These are phyloP conservation scores for Notothenia rossii DNA, from an alignment of 2,113 vertebrate species.

Conservation along the genomic window DNA sequence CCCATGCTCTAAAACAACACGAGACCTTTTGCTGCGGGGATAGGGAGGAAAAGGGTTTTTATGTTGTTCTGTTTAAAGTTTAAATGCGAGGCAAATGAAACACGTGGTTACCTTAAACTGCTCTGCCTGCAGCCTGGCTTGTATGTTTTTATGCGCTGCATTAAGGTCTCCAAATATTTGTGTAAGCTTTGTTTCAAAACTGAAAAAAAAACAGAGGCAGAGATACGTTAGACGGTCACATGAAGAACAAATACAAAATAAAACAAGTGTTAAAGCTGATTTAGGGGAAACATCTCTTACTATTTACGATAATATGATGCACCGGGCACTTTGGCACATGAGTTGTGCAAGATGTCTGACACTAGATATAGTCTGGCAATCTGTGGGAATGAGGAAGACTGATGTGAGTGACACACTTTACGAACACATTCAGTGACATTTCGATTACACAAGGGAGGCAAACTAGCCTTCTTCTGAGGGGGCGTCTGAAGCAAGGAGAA, in stretches of 20 bases:
- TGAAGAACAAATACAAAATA: neutral
- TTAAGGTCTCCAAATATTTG: slow-evolving; percentile 86
- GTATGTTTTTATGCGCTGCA: slow-evolving; percentile 83
- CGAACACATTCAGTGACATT: neutral
- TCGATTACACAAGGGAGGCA: neutral
- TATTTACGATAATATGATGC: slow-evolving; percentile 88
- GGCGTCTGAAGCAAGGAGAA: slow-evolving; percentile 83
- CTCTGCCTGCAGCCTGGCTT: slow-evolving; percentile 86
- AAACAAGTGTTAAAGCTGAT: neutral
- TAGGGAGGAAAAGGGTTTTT: neutral
- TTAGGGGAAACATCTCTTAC: slow-evolving; percentile 68
- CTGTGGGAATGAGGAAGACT: slow-evolving; percentile 55
- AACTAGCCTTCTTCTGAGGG: slow-evolving; percentile 82
- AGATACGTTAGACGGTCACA: slow-evolving; percentile 4
- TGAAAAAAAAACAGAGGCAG: slow-evolving; percentile 45
- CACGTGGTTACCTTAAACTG: slow-evolving; percentile 83
- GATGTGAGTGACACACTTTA: neutral
- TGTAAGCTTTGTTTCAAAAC: slow-evolving; percentile 85
- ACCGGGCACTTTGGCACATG: slow-evolving; percentile 86
- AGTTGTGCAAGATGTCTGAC: slow-evolving; percentile 87
- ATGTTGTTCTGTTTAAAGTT: too few relatives aligned
- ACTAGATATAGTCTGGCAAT: slow-evolving; percentile 86
- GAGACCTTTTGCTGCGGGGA: slow-evolving; percentile 85
- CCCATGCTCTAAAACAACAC: slow-evolving; percentile 86
- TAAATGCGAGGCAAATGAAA: neutral